Conservation (phyloP, 2,113 vertebrate species). For the Lagopus muta region DNA sequence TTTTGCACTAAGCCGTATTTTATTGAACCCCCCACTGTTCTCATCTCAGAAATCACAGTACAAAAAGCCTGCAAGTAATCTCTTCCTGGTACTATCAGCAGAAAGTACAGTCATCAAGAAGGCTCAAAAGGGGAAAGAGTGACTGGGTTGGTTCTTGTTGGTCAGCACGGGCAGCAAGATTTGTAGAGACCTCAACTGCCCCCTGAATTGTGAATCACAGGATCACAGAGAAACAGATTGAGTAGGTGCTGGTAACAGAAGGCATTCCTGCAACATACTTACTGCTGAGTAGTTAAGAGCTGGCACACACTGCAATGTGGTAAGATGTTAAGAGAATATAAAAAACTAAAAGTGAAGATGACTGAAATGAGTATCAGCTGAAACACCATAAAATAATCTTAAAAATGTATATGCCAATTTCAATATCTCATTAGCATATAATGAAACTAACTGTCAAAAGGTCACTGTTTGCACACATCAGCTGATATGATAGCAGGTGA, state of each 20-base stretch:
- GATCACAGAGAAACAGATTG: background rate
- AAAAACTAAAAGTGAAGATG: background rate
- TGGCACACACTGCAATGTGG: background rate
- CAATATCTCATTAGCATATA: background rate
- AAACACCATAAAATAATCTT: background rate
- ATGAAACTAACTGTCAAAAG: background rate
- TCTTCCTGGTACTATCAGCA: background rate
- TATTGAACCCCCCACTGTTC: background rate
- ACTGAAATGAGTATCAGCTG: background rate
- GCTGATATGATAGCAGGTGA: background rate
- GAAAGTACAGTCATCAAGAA: background rate
- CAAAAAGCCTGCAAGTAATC: background rate
- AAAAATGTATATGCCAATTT: background rate
- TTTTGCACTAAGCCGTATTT: background rate
- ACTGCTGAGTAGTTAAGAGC: background rate
- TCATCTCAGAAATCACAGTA: background rate
- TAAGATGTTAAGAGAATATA: background rate
- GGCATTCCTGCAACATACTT: background rate
- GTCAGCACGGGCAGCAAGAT: background rate
- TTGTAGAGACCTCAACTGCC: background rate
- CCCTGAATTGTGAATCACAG: background rate
- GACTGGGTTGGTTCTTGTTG: background rate
- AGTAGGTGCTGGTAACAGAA: rapidly evolving
- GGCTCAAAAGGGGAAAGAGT: background rate
- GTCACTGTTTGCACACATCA: background rate